These are phyloP conservation scores for Xiphophorus birchmanni DNA, from an alignment of 2,797 vertebrate species.

Conservation along the genomic window DNA sequence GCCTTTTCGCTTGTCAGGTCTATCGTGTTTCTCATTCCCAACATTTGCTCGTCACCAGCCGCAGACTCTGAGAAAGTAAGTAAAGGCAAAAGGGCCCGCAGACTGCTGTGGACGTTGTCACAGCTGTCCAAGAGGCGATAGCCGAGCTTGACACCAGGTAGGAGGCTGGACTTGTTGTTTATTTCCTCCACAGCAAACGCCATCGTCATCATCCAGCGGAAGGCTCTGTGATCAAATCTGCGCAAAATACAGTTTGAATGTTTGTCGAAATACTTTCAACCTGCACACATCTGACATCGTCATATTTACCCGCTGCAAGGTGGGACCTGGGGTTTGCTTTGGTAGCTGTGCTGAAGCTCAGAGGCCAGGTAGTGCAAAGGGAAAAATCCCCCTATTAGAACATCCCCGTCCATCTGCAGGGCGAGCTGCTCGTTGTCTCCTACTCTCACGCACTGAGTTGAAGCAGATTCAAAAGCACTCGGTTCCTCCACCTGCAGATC, in stretches of 20 bases:
- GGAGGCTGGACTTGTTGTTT: conserved; percentile 69
- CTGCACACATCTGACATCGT: background rate
- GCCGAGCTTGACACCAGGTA: conserved; percentile 78
- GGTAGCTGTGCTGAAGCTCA: conserved; percentile 59
- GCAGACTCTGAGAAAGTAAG: conserved; percentile 42
- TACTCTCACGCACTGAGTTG: conserved; percentile 55
- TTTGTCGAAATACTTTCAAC: background rate
- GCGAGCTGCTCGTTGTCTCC: conserved; percentile 45
- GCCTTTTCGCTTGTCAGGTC: background rate
- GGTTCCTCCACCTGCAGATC: background rate
- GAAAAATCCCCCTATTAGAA: conserved; percentile 80
- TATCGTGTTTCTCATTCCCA: conserved; percentile 12
- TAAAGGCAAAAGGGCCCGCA: conserved; percentile 70
- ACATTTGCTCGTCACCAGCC: background rate
- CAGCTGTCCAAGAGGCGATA: conserved; percentile 81
- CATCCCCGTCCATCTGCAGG: conserved; percentile 66
- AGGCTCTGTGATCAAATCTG: conserved; percentile 80
- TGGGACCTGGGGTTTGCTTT: conserved; percentile 52
- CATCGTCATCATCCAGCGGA: conserved; percentile 84
- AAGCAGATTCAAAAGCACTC: conserved; percentile 14
- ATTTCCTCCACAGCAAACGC: conserved; percentile 82
- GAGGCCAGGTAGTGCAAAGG: conserved; percentile 74
- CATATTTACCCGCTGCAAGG: conserved; percentile 75
- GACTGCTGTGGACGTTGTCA: conserved; percentile 75
- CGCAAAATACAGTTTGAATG: background rate